Percentiles rank a stretch among this genome's conserved stretches.
Conservation (phyloP, 2,113 vertebrate genomes). For the Piaya cayana region DNA sequence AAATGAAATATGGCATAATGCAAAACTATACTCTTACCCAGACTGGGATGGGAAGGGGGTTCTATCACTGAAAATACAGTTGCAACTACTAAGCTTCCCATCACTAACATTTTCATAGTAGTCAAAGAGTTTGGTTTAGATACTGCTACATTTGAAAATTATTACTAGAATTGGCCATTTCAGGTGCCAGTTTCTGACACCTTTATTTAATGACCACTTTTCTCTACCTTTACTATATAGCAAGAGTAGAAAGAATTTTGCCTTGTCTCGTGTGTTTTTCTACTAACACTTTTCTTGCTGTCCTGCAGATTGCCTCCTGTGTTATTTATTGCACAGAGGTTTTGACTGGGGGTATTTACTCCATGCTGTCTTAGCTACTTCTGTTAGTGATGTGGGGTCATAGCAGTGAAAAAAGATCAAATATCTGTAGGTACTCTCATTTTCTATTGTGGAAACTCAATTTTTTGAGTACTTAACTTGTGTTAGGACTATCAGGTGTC, state of each 20-base stretch:
- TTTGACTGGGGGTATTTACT: not conserved
- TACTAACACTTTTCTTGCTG: not conserved
- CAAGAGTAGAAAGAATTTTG: not conserved
- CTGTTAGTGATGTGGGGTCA: not conserved
- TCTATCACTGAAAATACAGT: not conserved
- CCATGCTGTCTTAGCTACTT: not conserved
- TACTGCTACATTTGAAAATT: not conserved
- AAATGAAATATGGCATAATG: not conserved
- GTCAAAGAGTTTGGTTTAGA: not conserved
- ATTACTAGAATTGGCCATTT: not conserved
- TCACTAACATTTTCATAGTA: not conserved
- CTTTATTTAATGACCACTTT: not conserved
- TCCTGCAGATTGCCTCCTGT: not conserved
- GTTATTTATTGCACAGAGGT: not conserved
- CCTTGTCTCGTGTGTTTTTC: not conserved
- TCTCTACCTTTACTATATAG: not conserved
- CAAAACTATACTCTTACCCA: not conserved
- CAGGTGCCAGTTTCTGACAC: not conserved
- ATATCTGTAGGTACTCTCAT: not conserved
- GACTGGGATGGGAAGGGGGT: not conserved
- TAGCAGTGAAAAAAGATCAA: not conserved
- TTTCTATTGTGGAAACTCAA: not conserved
- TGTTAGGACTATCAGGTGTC: not conserved
- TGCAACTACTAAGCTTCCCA: not conserved
- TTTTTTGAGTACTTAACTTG: not conserved